A percentile compares a stretch with the other conserved stretches of the same genome.
phyloP scores from a whole-genome alignment of 1,140 invertebrate genomes.

The Cecropterus lyciades region DNA sequence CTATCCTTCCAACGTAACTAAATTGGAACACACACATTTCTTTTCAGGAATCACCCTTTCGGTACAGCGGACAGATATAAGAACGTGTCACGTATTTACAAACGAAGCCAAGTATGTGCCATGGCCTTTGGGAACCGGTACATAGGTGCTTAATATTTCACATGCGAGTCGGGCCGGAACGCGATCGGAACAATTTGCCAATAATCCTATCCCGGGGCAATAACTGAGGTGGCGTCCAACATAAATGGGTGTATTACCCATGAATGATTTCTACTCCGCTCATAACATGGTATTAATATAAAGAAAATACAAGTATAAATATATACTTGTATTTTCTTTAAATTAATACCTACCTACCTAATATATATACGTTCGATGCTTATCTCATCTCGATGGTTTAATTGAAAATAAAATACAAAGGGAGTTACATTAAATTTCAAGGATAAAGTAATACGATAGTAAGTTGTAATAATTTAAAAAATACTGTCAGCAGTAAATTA shows the following conservation, averaged over 20 bases:
- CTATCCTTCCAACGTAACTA: neutral
- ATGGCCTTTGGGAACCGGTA: slow-evolving; percentile 18
- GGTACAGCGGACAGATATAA: slow-evolving; percentile 18
- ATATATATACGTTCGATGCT: neutral
- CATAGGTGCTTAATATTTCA: slow-evolving; percentile 36
- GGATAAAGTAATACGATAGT: too few relatives aligned
- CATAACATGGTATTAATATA: too few relatives aligned
- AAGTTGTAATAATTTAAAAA: too few relatives aligned
- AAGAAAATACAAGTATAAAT: too few relatives aligned
- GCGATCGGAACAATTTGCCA: slow-evolving; percentile 38
- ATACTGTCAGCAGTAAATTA: too few relatives aligned
- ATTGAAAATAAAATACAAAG: too few relatives aligned
- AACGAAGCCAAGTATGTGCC: slow-evolving; percentile 16
- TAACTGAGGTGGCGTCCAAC: slow-evolving; percentile 30
- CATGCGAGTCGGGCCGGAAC: slow-evolving; percentile 26
- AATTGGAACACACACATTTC: neutral
- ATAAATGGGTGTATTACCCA: slow-evolving; percentile 32
- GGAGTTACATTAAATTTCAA: too few relatives aligned
- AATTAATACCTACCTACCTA: neutral
- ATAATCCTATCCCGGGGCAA: slow-evolving; percentile 34
- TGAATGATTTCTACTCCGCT: slow-evolving; percentile 21
- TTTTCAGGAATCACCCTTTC: neutral
- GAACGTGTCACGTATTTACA: slow-evolving; percentile 20
- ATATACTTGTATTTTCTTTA: slow-evolving; percentile 7
- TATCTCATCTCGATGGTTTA: neutral